A percentile compares a stretch with the other conserved stretches of the same genome.
Evolutionary conservation across 2,888 invertebrate genomes (phyloP).

Genomic region (Mycogona germanica): DNA sequence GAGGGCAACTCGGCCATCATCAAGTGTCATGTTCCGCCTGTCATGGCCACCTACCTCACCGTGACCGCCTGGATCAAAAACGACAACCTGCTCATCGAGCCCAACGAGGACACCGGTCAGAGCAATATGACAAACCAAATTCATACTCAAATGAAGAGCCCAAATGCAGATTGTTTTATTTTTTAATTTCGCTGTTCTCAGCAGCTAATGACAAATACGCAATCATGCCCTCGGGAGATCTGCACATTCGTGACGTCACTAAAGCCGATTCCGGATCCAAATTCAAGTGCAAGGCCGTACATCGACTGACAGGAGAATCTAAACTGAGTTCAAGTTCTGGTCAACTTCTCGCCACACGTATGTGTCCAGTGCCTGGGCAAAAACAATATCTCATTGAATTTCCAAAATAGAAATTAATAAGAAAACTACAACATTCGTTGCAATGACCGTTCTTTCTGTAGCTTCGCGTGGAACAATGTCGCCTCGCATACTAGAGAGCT

Average conservation of each 20-base stretch:
- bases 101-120: too few relatives aligned
- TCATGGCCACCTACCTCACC: neutral
- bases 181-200: neutral
- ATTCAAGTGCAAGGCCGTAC: conserved; percentile 17
- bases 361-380: too few relatives aligned
- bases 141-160: too few relatives aligned
- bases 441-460: too few relatives aligned
- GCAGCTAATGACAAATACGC: conserved; percentile 18
- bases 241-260: conserved; percentile 15
- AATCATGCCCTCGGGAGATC: conserved; percentile 18
- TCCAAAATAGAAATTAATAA: too few relatives aligned
- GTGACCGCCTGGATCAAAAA: conserved; percentile 16
- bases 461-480: too few relatives aligned
- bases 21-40: conserved; percentile 15
- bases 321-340: conserved; percentile 17
- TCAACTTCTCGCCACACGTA: conserved; percentile 17
- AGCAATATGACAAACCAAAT: too few relatives aligned
- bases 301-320: conserved; percentile 15
- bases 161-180: neutral
- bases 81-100: conserved; percentile 15
- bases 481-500: too few relatives aligned
- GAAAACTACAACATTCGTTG: too few relatives aligned
- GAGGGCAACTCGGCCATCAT: conserved; percentile 13
- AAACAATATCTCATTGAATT: too few relatives aligned
- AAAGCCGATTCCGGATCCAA: conserved; percentile 14